phyloP scores from a whole-genome alignment of 2,888 invertebrate species.

The Napeogenes inachia region DNA sequence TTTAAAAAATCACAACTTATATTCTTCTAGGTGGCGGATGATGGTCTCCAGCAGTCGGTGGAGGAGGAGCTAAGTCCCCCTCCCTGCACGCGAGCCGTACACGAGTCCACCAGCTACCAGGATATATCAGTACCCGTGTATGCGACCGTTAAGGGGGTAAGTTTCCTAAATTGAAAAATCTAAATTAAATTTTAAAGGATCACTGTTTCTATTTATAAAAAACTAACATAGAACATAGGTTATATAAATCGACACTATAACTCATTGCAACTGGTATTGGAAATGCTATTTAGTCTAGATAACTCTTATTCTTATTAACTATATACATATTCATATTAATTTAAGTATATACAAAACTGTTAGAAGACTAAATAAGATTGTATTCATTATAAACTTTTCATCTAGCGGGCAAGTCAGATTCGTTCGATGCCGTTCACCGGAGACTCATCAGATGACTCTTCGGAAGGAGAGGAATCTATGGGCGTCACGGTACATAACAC shows the following conservation, averaged over 20 bases:
- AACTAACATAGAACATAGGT: too few relatives aligned
- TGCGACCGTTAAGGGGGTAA: constrained; percentile 95
- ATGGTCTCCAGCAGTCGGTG: constrained; percentile 72
- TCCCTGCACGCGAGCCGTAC: constrained; percentile 61
- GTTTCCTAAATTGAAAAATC: constrained; percentile 30
- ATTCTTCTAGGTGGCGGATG: constrained; percentile 61
- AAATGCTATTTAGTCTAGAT: too few relatives aligned
- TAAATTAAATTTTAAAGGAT: too few relatives aligned
- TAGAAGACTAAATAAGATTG: too few relatives aligned
- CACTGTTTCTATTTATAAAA: too few relatives aligned
- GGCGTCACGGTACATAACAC: constrained; percentile 73
- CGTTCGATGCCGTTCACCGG: constrained; percentile 97
- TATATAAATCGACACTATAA: too few relatives aligned
- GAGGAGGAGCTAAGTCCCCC: constrained; percentile 70
- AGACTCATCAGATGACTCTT: constrained; percentile 95
- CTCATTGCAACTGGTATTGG: too few relatives aligned
- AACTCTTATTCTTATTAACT: too few relatives aligned
- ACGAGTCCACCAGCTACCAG: constrained; percentile 87
- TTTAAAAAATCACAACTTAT: too few relatives aligned
- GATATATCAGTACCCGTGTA: constrained; percentile 96
- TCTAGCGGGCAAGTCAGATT: constrained; percentile 93
- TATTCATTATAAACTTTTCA: constrained; percentile 6
- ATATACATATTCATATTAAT: too few relatives aligned
- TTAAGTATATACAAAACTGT: too few relatives aligned
- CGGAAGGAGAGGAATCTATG: constrained; percentile 90